These are phyloP conservation scores for Xenops minutus DNA, from an alignment of 2,797 vertebrate genomes.

Conservation along the genomic window DNA sequence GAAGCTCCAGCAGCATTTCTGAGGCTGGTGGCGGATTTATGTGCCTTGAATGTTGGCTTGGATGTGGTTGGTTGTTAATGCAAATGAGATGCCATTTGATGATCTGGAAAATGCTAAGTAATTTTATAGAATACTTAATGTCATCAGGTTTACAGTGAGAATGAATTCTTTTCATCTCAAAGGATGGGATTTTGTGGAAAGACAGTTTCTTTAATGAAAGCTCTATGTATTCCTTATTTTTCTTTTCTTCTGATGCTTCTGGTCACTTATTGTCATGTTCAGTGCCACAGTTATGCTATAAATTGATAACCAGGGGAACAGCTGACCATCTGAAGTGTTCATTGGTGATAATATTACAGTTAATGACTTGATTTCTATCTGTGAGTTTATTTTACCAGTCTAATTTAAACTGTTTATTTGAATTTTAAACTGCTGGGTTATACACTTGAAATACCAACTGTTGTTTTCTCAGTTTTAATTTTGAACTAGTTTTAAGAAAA, in stretches of 20 bases:
- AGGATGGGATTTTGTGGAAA: neutral
- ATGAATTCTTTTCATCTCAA: neutral
- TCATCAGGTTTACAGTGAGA: neutral
- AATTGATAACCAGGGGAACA: constrained; percentile 83
- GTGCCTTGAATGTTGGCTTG: neutral
- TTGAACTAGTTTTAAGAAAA: neutral
- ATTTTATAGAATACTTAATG: neutral
- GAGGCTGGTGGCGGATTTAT: too few species aligned
- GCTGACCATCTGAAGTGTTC: constrained; percentile 82
- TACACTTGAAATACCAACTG: neutral
- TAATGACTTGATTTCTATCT: neutral
- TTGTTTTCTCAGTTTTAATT: neutral
- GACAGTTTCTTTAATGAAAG: neutral
- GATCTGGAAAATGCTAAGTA: neutral
- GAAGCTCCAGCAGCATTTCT: neutral
- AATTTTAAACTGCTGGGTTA: neutral
- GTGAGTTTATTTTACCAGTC: neutral
- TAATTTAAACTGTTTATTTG: neutral
- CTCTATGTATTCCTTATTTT: neutral
- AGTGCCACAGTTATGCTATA: constrained; percentile 78
- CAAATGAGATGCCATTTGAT: neutral
- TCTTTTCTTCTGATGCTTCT: neutral
- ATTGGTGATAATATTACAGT: constrained; percentile 1
- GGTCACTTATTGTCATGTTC: neutral
- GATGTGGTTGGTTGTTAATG: neutral